Evolutionary conservation across 2,888 invertebrate genomes (phyloP).

Genomic region (Plebejus melissa): DNA sequence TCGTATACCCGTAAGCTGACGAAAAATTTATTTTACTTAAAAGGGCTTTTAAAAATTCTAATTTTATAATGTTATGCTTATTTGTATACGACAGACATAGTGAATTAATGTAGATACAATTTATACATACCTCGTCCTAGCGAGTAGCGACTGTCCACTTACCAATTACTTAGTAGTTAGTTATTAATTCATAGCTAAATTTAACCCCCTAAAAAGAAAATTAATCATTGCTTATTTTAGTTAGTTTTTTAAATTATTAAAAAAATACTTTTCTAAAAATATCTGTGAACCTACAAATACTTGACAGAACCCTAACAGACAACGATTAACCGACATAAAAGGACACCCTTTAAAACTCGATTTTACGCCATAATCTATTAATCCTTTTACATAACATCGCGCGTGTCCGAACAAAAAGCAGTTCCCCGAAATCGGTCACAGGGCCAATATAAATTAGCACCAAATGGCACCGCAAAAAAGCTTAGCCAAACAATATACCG

Average conservation of each 20-base stretch:
- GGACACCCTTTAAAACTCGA: constrained; percentile 11
- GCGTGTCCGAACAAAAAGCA: constrained; percentile 44
- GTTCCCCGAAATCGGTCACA: constrained; percentile 51
- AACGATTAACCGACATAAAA: background rate
- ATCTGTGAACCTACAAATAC: background rate
- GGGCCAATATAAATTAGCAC: constrained; percentile 56
- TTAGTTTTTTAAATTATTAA: no score
- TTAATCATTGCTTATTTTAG: no score
- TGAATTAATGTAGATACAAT: no score
- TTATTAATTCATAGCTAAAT: no score
- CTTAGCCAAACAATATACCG: constrained; percentile 45
- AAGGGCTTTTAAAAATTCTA: no score
- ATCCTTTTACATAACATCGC: constrained; percentile 37
- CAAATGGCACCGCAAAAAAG: constrained; percentile 50
- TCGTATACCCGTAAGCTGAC: background rate
- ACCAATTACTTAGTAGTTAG: no score
- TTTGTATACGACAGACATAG: no score
- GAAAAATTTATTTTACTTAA: background rate
- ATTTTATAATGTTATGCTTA: no score
- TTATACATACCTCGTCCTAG: no score
- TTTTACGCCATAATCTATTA: constrained; percentile 27
- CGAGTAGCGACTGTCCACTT: no score
- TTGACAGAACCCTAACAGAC: background rate
- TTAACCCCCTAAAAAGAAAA: no score
- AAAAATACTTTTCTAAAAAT: no score